Percentiles rank a stretch among this genome's conserved stretches.
These are phyloP conservation scores for human (Homo sapiens) DNA, from an alignment of 2,113 vertebrate species.

Conservation along the genomic window DNA sequence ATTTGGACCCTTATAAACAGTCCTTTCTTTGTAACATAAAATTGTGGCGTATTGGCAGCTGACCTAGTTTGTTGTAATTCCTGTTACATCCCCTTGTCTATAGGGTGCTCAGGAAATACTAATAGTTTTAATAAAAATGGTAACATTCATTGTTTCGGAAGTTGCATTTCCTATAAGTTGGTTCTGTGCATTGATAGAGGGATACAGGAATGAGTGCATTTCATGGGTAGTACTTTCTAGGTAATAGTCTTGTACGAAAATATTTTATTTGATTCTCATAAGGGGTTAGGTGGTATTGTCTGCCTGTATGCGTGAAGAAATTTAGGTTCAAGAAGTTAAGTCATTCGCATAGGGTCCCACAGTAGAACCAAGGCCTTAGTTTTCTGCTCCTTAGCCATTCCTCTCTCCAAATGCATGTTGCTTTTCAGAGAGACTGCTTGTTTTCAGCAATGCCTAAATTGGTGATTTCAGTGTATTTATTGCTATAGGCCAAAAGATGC, in stretches of 20 bases:
- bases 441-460: background rate
- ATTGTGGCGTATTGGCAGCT: background rate
- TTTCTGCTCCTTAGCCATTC: background rate
- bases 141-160: background rate
- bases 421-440: background rate
- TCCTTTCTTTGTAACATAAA: slow-evolving; percentile 6
- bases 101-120: background rate
- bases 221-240: background rate
- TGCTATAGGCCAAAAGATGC: slow-evolving; percentile 86
- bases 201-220: background rate
- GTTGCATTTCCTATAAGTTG: background rate
- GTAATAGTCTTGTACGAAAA: background rate
- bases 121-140: background rate
- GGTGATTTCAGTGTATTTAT: slow-evolving; percentile 63
- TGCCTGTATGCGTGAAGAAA: background rate
- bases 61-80: background rate
- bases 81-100: background rate
- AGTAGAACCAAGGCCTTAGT: background rate
- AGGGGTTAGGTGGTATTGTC: background rate
- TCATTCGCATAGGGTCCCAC: background rate
- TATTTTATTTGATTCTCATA: background rate
- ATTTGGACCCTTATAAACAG: background rate
- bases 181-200: background rate
- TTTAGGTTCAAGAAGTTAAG: background rate
- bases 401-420: background rate